These are phyloP conservation scores for Octodonta nipae DNA, from an alignment of 2,888 invertebrate genomes.

Conservation along the genomic window DNA sequence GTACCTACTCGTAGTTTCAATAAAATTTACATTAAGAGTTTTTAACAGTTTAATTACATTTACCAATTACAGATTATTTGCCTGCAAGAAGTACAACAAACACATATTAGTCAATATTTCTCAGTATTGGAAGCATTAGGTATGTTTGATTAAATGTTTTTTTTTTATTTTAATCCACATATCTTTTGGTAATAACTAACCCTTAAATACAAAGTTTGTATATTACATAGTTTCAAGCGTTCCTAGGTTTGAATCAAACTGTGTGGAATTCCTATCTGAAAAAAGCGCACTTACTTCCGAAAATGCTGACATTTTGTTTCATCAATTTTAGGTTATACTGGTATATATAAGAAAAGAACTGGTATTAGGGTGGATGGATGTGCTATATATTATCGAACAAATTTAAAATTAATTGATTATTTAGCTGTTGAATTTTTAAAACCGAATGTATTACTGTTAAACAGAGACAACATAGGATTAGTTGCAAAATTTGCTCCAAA, in stretches of 20 bases:
- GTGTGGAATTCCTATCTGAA: not conserved
- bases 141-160: no score
- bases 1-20: constrained; percentile 13
- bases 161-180: no score
- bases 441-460: constrained; percentile 49
- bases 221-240: no score
- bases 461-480: constrained; percentile 79
- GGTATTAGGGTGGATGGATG: constrained; percentile 75
- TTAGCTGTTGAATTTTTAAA: constrained; percentile 57
- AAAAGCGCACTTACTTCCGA: no score
- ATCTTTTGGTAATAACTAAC: no score
- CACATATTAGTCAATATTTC: constrained; percentile 50
- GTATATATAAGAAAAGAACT: constrained; percentile 73
- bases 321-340: constrained; percentile 53
- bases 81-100: constrained; percentile 79
- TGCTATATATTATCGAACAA: constrained; percentile 67
- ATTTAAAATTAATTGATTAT: constrained; percentile 52
- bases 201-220: no score
- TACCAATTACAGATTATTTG: constrained; percentile 70
- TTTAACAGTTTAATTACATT: no score
- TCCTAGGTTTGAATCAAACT: not conserved
- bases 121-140: constrained; percentile 34
- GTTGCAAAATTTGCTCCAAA: constrained; percentile 58
- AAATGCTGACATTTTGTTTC: no score
- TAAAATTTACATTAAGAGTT: constrained; percentile 11